Evolutionary conservation across 2,888 invertebrate species (phyloP).

Genomic region (Miltochrista miniata): DNA sequence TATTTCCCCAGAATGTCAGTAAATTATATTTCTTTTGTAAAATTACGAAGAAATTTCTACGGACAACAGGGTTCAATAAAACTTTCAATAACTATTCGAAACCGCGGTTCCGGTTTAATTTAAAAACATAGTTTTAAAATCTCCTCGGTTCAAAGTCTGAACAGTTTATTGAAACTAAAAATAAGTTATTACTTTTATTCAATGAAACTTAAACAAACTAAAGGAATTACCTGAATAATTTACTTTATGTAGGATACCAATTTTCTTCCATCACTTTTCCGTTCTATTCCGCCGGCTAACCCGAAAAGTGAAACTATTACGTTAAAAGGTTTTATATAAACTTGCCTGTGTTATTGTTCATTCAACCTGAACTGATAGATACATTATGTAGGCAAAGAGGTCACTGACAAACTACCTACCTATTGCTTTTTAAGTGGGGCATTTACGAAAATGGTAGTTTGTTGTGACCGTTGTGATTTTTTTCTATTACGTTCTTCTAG

Average conservation of each 20-base stretch:
- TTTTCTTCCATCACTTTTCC: slow-evolving; percentile 9
- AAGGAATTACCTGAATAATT: slow-evolving; percentile 2
- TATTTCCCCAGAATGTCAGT: too few species aligned
- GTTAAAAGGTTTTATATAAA: slow-evolving; percentile 1
- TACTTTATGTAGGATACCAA: slow-evolving; percentile 14
- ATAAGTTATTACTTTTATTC: slow-evolving; percentile 3
- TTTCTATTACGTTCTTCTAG: too few species aligned
- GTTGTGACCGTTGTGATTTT: too few species aligned
- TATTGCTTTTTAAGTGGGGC: neutral
- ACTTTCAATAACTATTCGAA: too few species aligned
- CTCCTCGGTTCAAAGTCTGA: neutral
- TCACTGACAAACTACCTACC: neutral
- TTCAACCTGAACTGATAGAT: neutral
- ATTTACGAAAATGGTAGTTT: too few species aligned
- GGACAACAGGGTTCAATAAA: too few species aligned
- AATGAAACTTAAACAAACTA: slow-evolving; percentile 1
- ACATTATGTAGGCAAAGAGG: neutral
- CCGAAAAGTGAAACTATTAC: slow-evolving; percentile 3
- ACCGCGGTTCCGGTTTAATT: too few species aligned
- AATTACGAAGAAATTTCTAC: too few species aligned
- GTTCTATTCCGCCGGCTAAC: slow-evolving; percentile 1
- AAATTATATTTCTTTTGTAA: too few species aligned
- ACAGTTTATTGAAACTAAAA: neutral
- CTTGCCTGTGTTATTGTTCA: slow-evolving; percentile 1
- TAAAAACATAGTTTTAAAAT: too few species aligned